Conservation (phyloP, 2,113 vertebrate genomes). For the Nyctereutes procyonoides region DNA sequence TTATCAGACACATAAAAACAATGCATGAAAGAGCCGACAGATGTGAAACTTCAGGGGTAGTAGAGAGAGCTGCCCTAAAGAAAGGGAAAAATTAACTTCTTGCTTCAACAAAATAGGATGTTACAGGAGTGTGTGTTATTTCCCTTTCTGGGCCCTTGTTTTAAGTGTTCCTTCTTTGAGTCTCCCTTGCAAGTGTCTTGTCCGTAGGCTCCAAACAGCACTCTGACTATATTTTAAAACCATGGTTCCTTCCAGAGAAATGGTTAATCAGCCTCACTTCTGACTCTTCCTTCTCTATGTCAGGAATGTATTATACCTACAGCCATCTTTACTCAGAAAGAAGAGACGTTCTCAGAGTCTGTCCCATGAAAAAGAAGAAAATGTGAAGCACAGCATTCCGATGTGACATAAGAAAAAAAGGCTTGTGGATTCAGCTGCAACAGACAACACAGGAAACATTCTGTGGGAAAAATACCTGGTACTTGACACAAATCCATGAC, state of each 20-base stretch:
- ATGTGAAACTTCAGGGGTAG: background rate
- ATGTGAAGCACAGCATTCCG: constrained; percentile 71
- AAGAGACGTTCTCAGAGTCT: constrained; percentile 75
- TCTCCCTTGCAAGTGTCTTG: background rate
- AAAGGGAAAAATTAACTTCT: background rate
- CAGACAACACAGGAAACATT: background rate
- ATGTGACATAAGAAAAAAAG: constrained; percentile 15
- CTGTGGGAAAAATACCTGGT: background rate
- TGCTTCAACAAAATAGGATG: background rate
- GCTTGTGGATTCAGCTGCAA: background rate
- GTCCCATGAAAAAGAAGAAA: constrained; percentile 83
- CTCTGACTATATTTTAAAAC: background rate
- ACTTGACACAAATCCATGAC: background rate
- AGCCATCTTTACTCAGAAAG: constrained; percentile 85
- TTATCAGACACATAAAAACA: background rate
- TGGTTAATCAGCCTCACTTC: background rate
- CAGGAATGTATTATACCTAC: constrained; percentile 88
- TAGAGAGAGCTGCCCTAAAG: background rate
- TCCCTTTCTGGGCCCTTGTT: background rate
- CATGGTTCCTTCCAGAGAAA: background rate
- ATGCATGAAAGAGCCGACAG: background rate
- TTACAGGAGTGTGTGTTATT: background rate
- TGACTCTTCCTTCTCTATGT: constrained; percentile 71
- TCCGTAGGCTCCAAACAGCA: background rate
- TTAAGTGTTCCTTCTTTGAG: background rate